Evolutionary conservation across 1,140 invertebrate genomes (phyloP).

Genomic region (Caenorhabditis brenneri): DNA sequence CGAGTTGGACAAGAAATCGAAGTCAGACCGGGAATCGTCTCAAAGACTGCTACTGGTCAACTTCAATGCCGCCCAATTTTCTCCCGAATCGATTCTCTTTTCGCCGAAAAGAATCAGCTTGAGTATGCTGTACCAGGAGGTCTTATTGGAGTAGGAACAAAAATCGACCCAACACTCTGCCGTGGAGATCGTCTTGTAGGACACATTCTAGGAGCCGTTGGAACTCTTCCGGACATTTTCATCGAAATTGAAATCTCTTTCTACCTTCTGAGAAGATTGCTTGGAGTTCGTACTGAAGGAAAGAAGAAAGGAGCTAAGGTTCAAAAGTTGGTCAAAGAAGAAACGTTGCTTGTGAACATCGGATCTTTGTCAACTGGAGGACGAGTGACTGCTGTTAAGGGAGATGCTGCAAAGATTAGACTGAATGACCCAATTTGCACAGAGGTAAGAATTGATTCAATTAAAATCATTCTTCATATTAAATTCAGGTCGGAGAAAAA

Average conservation of each 20-base stretch:
- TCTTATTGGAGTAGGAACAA: conserved; percentile 91
- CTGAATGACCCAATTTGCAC: conserved; percentile 97
- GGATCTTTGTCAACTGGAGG: conserved; percentile 97
- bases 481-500: conserved; percentile 85
- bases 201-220: conserved; percentile 90
- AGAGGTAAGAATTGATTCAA: conserved; percentile 75
- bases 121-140: conserved; percentile 98
- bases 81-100: conserved; percentile 95
- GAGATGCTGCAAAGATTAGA: conserved; percentile 95
- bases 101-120: conserved; percentile 96
- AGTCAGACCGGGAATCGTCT: conserved; percentile 90
- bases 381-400: conserved; percentile 90
- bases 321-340: conserved; percentile 84
- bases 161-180: conserved; percentile 97
- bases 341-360: conserved; percentile 96
- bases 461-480: not conserved
- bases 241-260: conserved; percentile 98
- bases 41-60: conserved; percentile 92
- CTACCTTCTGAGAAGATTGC: conserved; percentile 88
- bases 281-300: conserved; percentile 96
- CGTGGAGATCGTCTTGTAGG: conserved; percentile 96
- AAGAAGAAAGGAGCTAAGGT: conserved; percentile 92
- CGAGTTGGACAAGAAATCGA: conserved; percentile 86
- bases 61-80: conserved; percentile 94
- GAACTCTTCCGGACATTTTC: conserved; percentile 93